Evolutionary conservation across 2,113 vertebrate genomes (phyloP), one percentile per base, ranked within the genome.

Genomic region (Desmodus rotundus): DNA sequence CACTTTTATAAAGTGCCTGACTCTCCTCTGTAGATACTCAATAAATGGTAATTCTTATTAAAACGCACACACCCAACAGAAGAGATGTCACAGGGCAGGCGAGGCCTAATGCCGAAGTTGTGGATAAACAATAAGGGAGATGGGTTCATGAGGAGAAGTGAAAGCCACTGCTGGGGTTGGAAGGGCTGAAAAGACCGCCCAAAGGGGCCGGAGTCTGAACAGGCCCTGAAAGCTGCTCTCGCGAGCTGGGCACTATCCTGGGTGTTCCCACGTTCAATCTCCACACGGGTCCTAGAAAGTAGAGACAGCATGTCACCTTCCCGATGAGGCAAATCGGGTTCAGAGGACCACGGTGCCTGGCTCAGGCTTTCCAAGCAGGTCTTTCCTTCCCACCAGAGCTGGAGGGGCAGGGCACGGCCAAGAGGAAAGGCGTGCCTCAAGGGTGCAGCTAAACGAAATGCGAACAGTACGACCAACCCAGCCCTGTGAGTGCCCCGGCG

Each of bases 11-110:
- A 87, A 94, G 83, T 93, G 73, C 54, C 95, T 78, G 72, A 90
- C 86, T 89, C 61, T 83, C 85, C 61, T 95, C 91, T 92, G 67
- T 56, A 92, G 84, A 87, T 77, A 92, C n/a, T 94, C 61, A 68
- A 61, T 93, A 97, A 97, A 85, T 80, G 43, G 82, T 93, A 63
- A 96, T 94, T 86, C 89, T 96, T 96, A 95, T 56, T 82, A 78
- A 92, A 84, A 91, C 36, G 50, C 50, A 78, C 33, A 33, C 38
- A 7, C 45, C 43, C 74, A 81, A 56, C 87, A 94, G 90, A 89
- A 93, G 93, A 88, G 61, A 92, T 90, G 70, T 82, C 87, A 95
- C 90, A 97, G 89, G 92, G 67, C 80, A 94, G 72, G 67, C 76
- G 43, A 96, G 94, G 94, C 77, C 41, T 54, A 24, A 77, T 58